Evolutionary conservation across 2,888 invertebrate species (phyloP).

Genomic region (Deroplatys truncata): DNA sequence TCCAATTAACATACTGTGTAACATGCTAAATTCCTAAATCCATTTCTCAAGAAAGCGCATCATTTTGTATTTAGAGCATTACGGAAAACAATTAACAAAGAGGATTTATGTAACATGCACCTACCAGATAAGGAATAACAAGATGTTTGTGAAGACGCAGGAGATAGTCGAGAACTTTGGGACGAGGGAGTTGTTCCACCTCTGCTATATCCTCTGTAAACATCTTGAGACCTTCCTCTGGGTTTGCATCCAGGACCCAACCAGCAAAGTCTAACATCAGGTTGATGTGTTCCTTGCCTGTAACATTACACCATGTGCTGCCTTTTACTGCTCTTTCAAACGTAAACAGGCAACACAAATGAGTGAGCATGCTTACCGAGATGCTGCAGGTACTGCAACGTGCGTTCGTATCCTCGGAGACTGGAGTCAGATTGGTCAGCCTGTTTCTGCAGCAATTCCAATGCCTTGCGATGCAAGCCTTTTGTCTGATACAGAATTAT

Average conservation of each 20-base stretch:
- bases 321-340: neutral
- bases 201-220: slow-evolving; percentile 86
- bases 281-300: slow-evolving; percentile 72
- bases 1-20: too few relatives aligned
- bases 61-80: too few relatives aligned
- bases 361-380: slow-evolving; percentile 58
- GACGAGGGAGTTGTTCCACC: slow-evolving; percentile 84
- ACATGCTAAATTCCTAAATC: too few relatives aligned
- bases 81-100: too few relatives aligned
- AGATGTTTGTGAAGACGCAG: slow-evolving; percentile 73
- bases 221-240: slow-evolving; percentile 83
- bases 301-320: slow-evolving; percentile 18
- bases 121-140: slow-evolving; percentile 82
- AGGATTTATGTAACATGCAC: too few relatives aligned
- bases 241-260: slow-evolving; percentile 83
- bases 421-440: slow-evolving; percentile 70
- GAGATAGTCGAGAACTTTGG: slow-evolving; percentile 83
- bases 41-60: too few relatives aligned
- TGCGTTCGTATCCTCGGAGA: slow-evolving; percentile 74
- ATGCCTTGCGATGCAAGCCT: slow-evolving; percentile 85
- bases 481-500: slow-evolving; percentile 95
- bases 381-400: slow-evolving; percentile 87
- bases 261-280: slow-evolving; percentile 91
- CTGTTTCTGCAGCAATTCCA: slow-evolving; percentile 79
- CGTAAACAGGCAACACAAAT: too few relatives aligned